These are phyloP conservation scores for Altica lythri DNA, from an alignment of 2,888 invertebrate species.

Conservation along the genomic window DNA sequence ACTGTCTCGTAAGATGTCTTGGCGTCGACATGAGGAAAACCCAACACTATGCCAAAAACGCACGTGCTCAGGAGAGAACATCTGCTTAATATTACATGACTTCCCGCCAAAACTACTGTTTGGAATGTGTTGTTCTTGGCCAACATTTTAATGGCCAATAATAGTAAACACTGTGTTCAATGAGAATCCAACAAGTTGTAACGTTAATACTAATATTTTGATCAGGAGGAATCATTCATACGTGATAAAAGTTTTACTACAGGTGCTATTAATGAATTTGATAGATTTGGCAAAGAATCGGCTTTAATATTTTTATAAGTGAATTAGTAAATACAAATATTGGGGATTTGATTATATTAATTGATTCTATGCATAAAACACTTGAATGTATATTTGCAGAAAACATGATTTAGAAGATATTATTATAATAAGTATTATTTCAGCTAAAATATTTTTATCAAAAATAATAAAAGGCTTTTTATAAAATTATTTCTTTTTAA, in stretches of 20 bases:
- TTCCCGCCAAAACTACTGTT: constrained; percentile 34
- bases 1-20: constrained; percentile 42
- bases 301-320: not conserved
- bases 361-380: too few species aligned
- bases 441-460: too few species aligned
- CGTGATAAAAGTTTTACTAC: constrained; percentile 17
- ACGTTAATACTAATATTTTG: constrained; percentile 30
- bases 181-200: constrained; percentile 30
- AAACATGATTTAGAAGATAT: too few species aligned
- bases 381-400: too few species aligned
- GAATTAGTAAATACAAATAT: too few species aligned
- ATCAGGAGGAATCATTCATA: constrained; percentile 1
- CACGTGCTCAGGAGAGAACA: constrained; percentile 40
- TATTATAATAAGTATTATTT: too few species aligned
- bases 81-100: constrained; percentile 38
- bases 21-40: constrained; percentile 48
- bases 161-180: constrained; percentile 35
- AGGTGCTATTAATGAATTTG: constrained; percentile 8
- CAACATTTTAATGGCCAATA: constrained; percentile 34
- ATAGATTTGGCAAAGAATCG: constrained; percentile 14
- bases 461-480: too few species aligned
- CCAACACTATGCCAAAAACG: constrained; percentile 48
- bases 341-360: too few species aligned
- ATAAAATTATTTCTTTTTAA: too few species aligned
- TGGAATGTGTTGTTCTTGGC: constrained; percentile 36